Evolutionary conservation across 2,888 invertebrate genomes (phyloP), one percentile per base, ranked within the genome.

Genomic region (Cephus pulcher): DNA sequence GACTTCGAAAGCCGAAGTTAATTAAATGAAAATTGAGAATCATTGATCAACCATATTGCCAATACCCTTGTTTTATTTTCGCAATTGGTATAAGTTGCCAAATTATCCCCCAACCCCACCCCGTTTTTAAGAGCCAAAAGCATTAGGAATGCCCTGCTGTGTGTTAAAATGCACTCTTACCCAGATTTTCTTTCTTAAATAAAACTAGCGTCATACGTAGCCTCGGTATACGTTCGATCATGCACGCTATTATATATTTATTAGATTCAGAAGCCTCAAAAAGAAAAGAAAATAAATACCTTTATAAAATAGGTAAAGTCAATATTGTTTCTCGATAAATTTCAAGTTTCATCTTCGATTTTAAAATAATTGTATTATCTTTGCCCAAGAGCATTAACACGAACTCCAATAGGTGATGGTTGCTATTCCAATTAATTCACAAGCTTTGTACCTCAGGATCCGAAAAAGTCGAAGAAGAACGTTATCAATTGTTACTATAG

Each of bases 131-230:
- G 6, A 56, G 23, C 56, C 74, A 78, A 77, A 81, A 81, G 69
- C 76, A 76, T 84, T 83, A 82, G 86, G 87, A 88, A 88, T 87
- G 86, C 87, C 86, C 87, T 84, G 85, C 87, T 84, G 85, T 84
- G 85, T 23, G 56, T 56, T 56, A 82, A 88, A 88, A 88, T 88
- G 87, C 87, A 86, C 83, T 83, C 86, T 86, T 85, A 81, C 82
- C 81, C 83, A 82, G 82, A 81, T 37, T 70, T 78, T 71, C 73
- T 76, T 79, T 77, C 81, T 80, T 82, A 80, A 80, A 79, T 80
- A 81, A 81, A 81, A 78, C 79, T 80, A 83, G 81, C 75, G 81
- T 78, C 79, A 78, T 80, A 77, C 78, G 76, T 79, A 81, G 77
- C 23, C 23, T 15, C 40, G 15, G 23, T 40, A 40, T 40, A 81